phyloP scores from a whole-genome alignment of 2,888 invertebrate species.

The Megastigmus dorsalis region DNA sequence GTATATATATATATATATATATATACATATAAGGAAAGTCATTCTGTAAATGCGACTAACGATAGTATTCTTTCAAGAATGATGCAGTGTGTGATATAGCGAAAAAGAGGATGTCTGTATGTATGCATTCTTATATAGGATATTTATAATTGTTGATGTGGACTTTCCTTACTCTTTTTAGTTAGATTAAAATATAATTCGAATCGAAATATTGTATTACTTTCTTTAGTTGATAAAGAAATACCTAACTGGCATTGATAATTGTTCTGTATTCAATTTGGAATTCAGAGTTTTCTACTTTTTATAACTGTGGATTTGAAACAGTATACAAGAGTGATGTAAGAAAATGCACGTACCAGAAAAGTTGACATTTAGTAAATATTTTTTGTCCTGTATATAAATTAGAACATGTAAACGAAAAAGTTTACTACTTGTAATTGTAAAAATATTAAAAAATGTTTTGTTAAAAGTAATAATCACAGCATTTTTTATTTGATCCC shows the following conservation, averaged over 20 bases:
- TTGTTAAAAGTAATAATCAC: conserved; percentile 30
- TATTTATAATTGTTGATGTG: conserved; percentile 25
- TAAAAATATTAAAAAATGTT: conserved; percentile 45
- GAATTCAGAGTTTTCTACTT: conserved; percentile 38
- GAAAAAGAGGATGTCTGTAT: conserved; percentile 19
- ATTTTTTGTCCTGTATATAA: conserved; percentile 41
- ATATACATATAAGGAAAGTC: conserved; percentile 35
- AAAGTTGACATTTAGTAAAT: conserved; percentile 11
- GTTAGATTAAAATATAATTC: conserved; percentile 15
- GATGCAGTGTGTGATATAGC: conserved; percentile 42
- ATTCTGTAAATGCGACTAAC: conserved; percentile 40
- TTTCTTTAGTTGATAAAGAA: background rate
- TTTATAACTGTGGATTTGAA: conserved; percentile 32
- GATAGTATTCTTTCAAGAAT: conserved; percentile 50
- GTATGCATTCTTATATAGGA: conserved; percentile 21
- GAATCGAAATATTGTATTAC: conserved; percentile 23
- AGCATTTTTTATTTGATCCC: too few species aligned
- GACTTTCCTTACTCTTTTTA: conserved; percentile 11
- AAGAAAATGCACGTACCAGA: conserved; percentile 13
- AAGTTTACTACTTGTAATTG: conserved; percentile 34
- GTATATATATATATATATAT: conserved; percentile 5
- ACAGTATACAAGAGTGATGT: conserved; percentile 17
- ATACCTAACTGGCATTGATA: background rate
- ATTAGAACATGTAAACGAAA: conserved; percentile 26
- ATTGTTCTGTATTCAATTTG: conserved; percentile 5